Evolutionary conservation across 2,888 invertebrate species (phyloP), one percentile per base, ranked within the genome.

Genomic region (Lasioglossum malachurum): DNA sequence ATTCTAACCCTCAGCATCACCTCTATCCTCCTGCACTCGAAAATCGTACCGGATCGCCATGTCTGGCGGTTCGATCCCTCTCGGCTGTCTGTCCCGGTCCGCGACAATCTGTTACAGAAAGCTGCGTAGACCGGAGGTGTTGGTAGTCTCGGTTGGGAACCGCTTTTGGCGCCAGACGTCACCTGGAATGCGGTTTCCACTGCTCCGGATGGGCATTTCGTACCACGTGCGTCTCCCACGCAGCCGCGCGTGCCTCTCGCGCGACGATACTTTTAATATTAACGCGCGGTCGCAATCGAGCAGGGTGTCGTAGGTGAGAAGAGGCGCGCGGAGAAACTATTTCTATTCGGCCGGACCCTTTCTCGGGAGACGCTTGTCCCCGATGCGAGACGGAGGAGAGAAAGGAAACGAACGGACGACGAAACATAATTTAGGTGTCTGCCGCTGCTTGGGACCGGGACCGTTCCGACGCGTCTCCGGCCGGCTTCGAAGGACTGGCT

Each of bases 161-260:
- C 93, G 88, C 93, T 93, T 93, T 92, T 93, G 93, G 94, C 94
- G 94, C 93, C 94, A 94, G 94, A 93, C 92, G 92, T 92, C 92
- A 93, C 92, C 90, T 92, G 93, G 93, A 93, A 93, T 93, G 93
- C 92, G 93, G 91, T 92, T 93, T 90, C 92, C 90, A 92, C 91
- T 93, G 92, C 92, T 91, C 90, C 89, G 87, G 87, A 74, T 82
- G 82, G 82, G 87, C 84, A 88, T 87, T 87, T 89, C 88, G 80
- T 88, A 87, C 92, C 92, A 92, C 92, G 92, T 92, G 92, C 87
- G 88, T 88, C 92, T 92, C 91, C 91, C 89, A 91, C 91, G 92
- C 91, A 75, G 89, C 73, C 85, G 81, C 90, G 87, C 91, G 91
- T 92, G 89, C 80, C 87, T 87, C 82, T 83, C 72, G 78, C 87